Evolutionary conservation across 2,888 invertebrate species (phyloP).

Genomic region (Anorthoa munda): DNA sequence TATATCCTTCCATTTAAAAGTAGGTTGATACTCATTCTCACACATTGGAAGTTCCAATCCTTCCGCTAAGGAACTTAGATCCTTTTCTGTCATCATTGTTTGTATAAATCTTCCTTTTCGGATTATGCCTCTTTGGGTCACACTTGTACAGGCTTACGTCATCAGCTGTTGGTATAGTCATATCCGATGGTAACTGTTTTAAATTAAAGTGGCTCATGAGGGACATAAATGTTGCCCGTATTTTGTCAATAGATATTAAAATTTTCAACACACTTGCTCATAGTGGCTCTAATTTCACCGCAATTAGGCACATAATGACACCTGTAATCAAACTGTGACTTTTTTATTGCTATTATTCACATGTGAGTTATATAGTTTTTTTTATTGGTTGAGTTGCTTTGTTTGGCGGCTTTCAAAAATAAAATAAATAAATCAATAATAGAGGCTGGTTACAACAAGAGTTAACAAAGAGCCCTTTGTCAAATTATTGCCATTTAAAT

Average conservation of each 20-base stretch:
- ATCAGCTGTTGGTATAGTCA: slow-evolving; percentile 87
- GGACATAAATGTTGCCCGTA: slow-evolving; percentile 62
- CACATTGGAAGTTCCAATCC: slow-evolving; percentile 84
- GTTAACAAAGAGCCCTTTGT: too few relatives aligned
- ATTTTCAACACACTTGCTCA: too few relatives aligned
- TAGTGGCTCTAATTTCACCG: too few relatives aligned
- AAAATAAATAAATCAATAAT: too few relatives aligned
- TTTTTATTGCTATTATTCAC: too few relatives aligned
- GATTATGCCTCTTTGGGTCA: slow-evolving; percentile 94
- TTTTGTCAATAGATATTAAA: slow-evolving; percentile 72
- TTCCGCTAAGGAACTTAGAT: slow-evolving; percentile 84
- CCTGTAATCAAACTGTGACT: too few relatives aligned
- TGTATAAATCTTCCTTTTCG: slow-evolving; percentile 94
- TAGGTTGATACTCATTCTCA: slow-evolving; percentile 72
- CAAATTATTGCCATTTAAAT: too few relatives aligned
- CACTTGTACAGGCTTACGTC: slow-evolving; percentile 94
- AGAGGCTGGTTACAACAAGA: too few relatives aligned
- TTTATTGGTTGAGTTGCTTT: too few relatives aligned
- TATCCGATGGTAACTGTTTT: slow-evolving; percentile 60
- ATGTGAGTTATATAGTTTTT: too few relatives aligned
- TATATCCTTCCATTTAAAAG: slow-evolving; percentile 93
- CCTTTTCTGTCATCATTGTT: slow-evolving; percentile 93
- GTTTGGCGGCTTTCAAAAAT: too few relatives aligned
- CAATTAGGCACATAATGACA: too few relatives aligned
- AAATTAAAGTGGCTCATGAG: slow-evolving; percentile 65